phyloP scores from a whole-genome alignment of 2,113 vertebrate species.

The Pterocles orientalis region DNA sequence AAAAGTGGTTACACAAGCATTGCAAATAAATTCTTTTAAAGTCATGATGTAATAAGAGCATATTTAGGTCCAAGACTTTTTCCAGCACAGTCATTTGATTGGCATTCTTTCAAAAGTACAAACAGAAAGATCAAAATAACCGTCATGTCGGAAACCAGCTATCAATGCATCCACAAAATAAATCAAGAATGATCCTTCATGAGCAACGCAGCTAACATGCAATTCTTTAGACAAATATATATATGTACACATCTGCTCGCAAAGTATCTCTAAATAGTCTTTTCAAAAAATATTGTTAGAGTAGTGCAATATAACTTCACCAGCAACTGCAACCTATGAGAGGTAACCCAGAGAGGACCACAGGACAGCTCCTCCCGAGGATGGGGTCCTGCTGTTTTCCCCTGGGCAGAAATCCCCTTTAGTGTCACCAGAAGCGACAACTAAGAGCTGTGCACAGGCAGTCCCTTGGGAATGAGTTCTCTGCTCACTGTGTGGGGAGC shows the following conservation, averaged over 20 bases:
- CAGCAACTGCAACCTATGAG: constrained; percentile 21
- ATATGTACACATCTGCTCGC: constrained; percentile 13
- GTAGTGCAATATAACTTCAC: constrained; percentile 73
- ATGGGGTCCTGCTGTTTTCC: neutral
- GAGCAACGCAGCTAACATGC: constrained; percentile 59
- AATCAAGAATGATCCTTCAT: constrained; percentile 50
- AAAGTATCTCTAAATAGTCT: constrained; percentile 58
- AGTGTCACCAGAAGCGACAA: neutral
- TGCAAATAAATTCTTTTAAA: neutral
- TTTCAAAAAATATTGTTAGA: constrained; percentile 62
- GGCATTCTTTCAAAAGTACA: constrained; percentile 63
- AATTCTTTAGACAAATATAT: constrained; percentile 63
- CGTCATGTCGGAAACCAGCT: constrained; percentile 54
- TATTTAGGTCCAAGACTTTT: constrained; percentile 45
- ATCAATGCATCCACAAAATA: constrained; percentile 65
- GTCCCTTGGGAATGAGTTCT: constrained; percentile 39
- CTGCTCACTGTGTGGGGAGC: constrained; percentile 20
- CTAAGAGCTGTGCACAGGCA: constrained; percentile 6
- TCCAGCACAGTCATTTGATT: constrained; percentile 22
- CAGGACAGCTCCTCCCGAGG: neutral
- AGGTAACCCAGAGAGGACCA: constrained; percentile 18
- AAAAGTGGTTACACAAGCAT: neutral
- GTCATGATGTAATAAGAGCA: neutral
- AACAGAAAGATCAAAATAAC: constrained; percentile 65
- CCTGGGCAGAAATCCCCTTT: constrained; percentile 18